Percentiles rank a stretch among this genome's conserved stretches.
phyloP scores from a whole-genome alignment of 1,140 invertebrate species.

The Cotesia vestalis region DNA sequence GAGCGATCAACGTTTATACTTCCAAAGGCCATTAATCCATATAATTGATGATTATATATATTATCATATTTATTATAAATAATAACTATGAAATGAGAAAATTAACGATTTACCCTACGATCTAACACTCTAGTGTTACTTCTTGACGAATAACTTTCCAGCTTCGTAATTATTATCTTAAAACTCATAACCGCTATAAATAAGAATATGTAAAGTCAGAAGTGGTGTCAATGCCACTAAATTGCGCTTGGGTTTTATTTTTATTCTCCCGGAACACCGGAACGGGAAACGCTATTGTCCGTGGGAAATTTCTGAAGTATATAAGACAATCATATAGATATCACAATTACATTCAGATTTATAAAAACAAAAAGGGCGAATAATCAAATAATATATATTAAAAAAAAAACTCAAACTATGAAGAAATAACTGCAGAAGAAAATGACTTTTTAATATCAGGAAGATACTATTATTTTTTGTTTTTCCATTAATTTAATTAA shows the following conservation, averaged over 20 bases:
- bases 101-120: conserved; percentile 15
- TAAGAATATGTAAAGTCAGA: conserved; percentile 42
- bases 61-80: conserved; percentile 29
- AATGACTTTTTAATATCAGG: too few relatives aligned
- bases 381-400: conserved; percentile 7
- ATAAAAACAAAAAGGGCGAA: conserved; percentile 3
- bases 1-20: background rate
- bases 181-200: conserved; percentile 40
- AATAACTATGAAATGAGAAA: conserved; percentile 21
- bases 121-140: too few relatives aligned
- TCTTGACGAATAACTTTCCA: conserved; percentile 21
- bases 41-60: conserved; percentile 32
- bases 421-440: too few relatives aligned
- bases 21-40: conserved; percentile 29
- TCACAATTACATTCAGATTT: background rate
- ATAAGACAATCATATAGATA: background rate
- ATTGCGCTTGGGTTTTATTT: conserved; percentile 48
- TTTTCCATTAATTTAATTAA: too few relatives aligned
- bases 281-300: conserved; percentile 46
- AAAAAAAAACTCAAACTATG: too few relatives aligned
- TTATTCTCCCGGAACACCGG: conserved; percentile 31
- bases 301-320: conserved; percentile 41
- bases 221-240: conserved; percentile 53
- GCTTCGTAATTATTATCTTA: background rate
- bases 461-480: too few relatives aligned